A percentile compares a stretch with the other conserved stretches of the same genome.
These are phyloP conservation scores for Drosophila grimshawi DNA, from an alignment of 1,140 invertebrate genomes.

Conservation along the genomic window DNA sequence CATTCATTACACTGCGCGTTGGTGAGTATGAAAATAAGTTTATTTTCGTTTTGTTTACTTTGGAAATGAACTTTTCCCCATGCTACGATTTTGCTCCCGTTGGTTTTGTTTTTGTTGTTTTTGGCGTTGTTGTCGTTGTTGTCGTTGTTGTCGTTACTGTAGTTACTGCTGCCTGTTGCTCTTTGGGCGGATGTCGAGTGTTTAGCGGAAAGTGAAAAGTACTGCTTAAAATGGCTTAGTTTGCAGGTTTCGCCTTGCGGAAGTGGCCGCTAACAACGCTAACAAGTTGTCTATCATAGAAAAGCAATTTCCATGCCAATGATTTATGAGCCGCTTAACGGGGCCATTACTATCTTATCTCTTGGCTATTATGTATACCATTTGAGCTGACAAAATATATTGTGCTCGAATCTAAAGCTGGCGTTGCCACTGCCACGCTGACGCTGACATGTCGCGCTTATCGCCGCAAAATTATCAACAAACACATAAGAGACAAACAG, in stretches of 20 bases:
- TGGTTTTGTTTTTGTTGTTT: slow-evolving; percentile 16
- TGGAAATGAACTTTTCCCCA: slow-evolving; percentile 75
- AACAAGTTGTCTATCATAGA: slow-evolving; percentile 80
- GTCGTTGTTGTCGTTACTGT: slow-evolving; percentile 12
- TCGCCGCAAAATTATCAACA: slow-evolving; percentile 77
- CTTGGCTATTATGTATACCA: slow-evolving; percentile 78
- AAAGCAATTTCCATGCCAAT: slow-evolving; percentile 82
- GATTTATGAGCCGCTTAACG: slow-evolving; percentile 81
- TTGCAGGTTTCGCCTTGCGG: slow-evolving; percentile 78
- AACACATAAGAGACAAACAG: slow-evolving; percentile 51
- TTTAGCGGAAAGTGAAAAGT: slow-evolving; percentile 82
- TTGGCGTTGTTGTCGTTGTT: slow-evolving; percentile 11
- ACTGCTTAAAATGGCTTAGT: slow-evolving; percentile 81
- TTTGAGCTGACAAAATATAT: slow-evolving; percentile 82
- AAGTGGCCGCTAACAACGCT: slow-evolving; percentile 63
- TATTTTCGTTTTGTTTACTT: slow-evolving; percentile 76
- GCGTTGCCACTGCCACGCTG: slow-evolving; percentile 54
- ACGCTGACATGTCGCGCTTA: slow-evolving; percentile 81
- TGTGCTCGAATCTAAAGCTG: slow-evolving; percentile 75
- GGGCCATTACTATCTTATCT: slow-evolving; percentile 79
- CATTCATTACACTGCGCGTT: slow-evolving; percentile 66
- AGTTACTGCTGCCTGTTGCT: not conserved
- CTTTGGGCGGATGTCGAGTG: slow-evolving; percentile 72
- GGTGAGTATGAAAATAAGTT: slow-evolving; percentile 76
- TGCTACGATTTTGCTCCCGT: slow-evolving; percentile 28